Conservation (phyloP, 1,140 invertebrate genomes). For the Hypsibius dujardini region DNA sequence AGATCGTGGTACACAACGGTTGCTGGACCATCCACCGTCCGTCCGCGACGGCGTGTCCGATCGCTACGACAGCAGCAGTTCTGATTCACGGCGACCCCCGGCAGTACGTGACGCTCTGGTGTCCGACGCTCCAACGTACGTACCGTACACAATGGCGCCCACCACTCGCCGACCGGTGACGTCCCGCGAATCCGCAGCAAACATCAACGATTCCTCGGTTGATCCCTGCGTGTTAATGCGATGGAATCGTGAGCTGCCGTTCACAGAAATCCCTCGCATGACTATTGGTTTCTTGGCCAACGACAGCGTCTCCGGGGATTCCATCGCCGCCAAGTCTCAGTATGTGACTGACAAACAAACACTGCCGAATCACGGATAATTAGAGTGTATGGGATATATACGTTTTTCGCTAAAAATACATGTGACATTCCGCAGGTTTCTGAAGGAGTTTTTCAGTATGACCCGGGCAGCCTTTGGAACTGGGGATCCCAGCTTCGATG, state of each 20-base stretch:
- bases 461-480: too few species aligned
- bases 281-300: neutral
- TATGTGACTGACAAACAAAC: neutral
- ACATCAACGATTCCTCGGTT: neutral
- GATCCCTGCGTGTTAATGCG: neutral
- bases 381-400: too few species aligned
- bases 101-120: neutral
- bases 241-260: neutral
- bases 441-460: too few species aligned
- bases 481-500: too few species aligned
- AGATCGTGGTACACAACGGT: neutral
- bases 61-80: neutral
- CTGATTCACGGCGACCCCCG: neutral
- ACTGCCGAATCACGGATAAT: too few species aligned
- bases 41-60: neutral
- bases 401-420: too few species aligned
- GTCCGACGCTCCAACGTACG: neutral
- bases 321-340: neutral
- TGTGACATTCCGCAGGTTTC: too few species aligned
- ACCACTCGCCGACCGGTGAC: neutral
- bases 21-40: neutral
- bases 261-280: neutral
- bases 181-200: neutral
- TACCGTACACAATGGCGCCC: neutral
- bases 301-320: neutral